phyloP scores from a whole-genome alignment of 2,797 vertebrate genomes.

The Sarcoramphus papa region DNA sequence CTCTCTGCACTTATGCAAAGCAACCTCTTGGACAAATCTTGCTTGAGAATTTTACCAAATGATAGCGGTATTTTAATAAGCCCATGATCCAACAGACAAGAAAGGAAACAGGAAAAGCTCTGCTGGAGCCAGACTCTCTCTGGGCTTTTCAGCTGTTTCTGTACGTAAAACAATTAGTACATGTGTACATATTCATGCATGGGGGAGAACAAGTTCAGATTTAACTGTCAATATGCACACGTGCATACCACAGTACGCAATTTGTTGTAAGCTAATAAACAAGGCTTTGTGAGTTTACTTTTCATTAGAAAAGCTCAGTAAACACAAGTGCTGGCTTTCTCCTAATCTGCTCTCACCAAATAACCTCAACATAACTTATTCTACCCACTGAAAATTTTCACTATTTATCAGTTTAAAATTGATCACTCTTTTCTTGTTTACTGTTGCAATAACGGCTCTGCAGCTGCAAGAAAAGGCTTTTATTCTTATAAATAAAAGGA shows the following conservation, averaged over 20 bases:
- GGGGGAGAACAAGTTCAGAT: not conserved
- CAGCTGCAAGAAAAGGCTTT: not conserved
- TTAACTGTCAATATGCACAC: not conserved
- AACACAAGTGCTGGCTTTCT: not conserved
- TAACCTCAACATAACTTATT: slow-evolving; percentile 22
- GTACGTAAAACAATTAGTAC: not conserved
- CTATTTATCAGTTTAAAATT: slow-evolving; percentile 34
- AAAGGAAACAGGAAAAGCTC: not conserved
- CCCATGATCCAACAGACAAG: not conserved
- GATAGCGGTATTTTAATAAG: not conserved
- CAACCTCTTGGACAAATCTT: not conserved
- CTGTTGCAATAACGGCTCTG: not conserved
- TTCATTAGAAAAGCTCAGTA: slow-evolving; percentile 12
- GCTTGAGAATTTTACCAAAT: not conserved
- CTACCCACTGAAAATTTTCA: not conserved
- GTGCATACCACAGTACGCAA: not conserved
- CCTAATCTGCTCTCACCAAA: not conserved
- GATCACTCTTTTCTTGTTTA: slow-evolving; percentile 22
- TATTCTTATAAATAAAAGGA: not conserved
- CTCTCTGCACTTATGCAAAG: not conserved
- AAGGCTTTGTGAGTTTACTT: not conserved
- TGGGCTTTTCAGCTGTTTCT: not conserved
- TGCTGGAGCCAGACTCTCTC: not conserved
- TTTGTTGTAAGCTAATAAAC: not conserved
- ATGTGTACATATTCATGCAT: not conserved